Percentiles rank a stretch among this genome's conserved stretches.
Evolutionary conservation across 2,888 invertebrate genomes (phyloP).

Genomic region (Coremacera marginata): DNA sequence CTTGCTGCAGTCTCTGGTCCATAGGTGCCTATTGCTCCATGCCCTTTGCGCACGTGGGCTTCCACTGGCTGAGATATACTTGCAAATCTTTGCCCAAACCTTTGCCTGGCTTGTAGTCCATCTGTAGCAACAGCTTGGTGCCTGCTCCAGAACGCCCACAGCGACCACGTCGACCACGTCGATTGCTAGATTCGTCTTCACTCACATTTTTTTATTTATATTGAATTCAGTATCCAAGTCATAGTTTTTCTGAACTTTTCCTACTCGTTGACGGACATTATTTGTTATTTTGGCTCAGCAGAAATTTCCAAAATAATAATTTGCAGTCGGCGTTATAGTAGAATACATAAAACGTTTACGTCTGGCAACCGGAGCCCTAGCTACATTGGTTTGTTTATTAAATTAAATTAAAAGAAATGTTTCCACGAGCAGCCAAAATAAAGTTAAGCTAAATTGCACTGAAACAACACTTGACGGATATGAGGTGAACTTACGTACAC

Average conservation of each 20-base stretch:
- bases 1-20: slow-evolving; percentile 84
- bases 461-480: too few species aligned
- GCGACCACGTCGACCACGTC: slow-evolving; percentile 60
- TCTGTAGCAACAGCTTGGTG: slow-evolving; percentile 90
- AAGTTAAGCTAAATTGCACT: too few species aligned
- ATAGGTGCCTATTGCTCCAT: slow-evolving; percentile 95
- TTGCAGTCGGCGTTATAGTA: too few species aligned
- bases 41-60: slow-evolving; percentile 88
- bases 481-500: too few species aligned
- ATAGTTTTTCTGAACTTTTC: slow-evolving; percentile 95
- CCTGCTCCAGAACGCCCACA: slow-evolving; percentile 92
- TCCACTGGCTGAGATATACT: slow-evolving; percentile 92
- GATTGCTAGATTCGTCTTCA: slow-evolving; percentile 69
- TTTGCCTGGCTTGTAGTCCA: slow-evolving; percentile 97
- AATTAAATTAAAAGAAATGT: too few species aligned
- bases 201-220: slow-evolving; percentile 81
- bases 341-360: too few species aligned
- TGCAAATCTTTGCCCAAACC: slow-evolving; percentile 96
- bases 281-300: not conserved
- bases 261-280: slow-evolving; percentile 76
- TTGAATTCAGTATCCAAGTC: slow-evolving; percentile 95
- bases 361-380: too few species aligned
- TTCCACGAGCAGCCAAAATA: too few species aligned
- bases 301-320: too few species aligned
- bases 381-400: too few species aligned